phyloP scores from a whole-genome alignment of 30 jellyfish, hydroid and myxozoan genomes.

The Phacellophora camtschatica region DNA sequence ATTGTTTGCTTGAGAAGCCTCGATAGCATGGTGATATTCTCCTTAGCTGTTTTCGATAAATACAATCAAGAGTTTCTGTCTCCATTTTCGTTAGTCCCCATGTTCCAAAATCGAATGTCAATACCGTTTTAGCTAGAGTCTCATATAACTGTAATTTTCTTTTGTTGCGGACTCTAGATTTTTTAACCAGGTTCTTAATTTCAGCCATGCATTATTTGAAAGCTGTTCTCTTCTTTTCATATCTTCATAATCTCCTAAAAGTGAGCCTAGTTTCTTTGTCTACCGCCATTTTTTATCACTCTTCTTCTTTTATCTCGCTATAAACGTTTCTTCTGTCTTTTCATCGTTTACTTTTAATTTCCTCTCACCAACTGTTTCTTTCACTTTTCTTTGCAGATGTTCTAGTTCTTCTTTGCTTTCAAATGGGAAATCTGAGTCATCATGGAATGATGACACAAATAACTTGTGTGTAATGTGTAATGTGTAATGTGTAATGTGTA shows the following conservation, averaged over 20 bases:
- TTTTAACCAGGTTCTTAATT: constrained; percentile 7
- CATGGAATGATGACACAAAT: too few species aligned
- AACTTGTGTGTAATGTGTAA: too few species aligned
- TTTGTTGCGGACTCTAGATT: neutral
- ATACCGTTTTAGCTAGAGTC: constrained; percentile 14
- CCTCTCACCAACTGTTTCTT: neutral
- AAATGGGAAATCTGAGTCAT: neutral
- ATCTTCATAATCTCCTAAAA: neutral
- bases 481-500: too few species aligned
- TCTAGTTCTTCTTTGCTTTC: neutral
- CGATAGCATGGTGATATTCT: constrained; percentile 6
- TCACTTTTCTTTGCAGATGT: neutral
- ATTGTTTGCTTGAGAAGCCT: constrained; percentile 17
- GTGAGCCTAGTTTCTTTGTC: neutral
- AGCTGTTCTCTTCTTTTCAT: neutral
- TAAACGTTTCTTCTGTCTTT: neutral
- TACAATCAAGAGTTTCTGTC: neutral
- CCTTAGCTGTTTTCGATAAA: constrained; percentile 18
- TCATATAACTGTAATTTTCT: neutral
- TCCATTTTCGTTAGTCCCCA: constrained; percentile 4
- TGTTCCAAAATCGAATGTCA: neutral
- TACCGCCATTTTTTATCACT: neutral
- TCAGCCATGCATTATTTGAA: neutral
- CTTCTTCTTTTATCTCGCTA: neutral
- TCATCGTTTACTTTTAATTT: neutral